A percentile compares a stretch with the other conserved stretches of the same genome.
Evolutionary conservation across 2,888 invertebrate genomes (phyloP).

Genomic region (Lasius fuliginosus): DNA sequence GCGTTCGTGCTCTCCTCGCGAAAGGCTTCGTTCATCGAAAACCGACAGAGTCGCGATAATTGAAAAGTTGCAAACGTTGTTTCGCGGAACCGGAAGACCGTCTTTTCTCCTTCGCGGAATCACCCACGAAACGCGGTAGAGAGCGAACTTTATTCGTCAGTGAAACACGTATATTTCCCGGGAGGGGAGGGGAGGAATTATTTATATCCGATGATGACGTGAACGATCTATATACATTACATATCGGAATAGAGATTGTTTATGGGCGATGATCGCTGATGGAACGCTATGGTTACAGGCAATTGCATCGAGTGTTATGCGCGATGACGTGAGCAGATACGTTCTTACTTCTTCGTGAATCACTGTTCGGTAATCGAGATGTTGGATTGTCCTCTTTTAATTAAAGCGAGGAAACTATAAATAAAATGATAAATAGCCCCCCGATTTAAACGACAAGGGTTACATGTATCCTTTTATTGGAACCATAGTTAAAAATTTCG

Average conservation of each 20-base stretch:
- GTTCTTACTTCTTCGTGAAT: conserved; percentile 44
- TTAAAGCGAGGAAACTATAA: background rate
- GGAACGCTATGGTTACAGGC: background rate
- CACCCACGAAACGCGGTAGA: background rate
- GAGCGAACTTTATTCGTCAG: conserved; percentile 28
- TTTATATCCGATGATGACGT: conserved; percentile 36
- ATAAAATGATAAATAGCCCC: background rate
- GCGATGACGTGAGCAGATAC: conserved; percentile 40
- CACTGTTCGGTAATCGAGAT: conserved; percentile 17
- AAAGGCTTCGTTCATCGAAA: background rate
- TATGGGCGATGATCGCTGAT: conserved; percentile 18
- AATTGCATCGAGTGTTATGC: conserved; percentile 38
- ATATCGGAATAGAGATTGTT: conserved; percentile 29
- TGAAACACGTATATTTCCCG: background rate
- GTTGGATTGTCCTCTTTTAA: background rate
- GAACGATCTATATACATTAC: background rate
- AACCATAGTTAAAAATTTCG: background rate
- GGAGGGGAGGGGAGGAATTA: background rate
- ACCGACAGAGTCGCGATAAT: conserved; percentile 2
- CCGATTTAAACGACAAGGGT: background rate
- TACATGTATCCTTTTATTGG: background rate
- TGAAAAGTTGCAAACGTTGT: conserved; percentile 18
- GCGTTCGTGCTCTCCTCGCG: background rate
- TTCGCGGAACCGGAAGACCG: conserved; percentile 17
- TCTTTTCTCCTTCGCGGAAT: conserved; percentile 15